Base-by-base conservation (phyloP, 1,140 invertebrate species). In the Venturia canescens region DNA sequence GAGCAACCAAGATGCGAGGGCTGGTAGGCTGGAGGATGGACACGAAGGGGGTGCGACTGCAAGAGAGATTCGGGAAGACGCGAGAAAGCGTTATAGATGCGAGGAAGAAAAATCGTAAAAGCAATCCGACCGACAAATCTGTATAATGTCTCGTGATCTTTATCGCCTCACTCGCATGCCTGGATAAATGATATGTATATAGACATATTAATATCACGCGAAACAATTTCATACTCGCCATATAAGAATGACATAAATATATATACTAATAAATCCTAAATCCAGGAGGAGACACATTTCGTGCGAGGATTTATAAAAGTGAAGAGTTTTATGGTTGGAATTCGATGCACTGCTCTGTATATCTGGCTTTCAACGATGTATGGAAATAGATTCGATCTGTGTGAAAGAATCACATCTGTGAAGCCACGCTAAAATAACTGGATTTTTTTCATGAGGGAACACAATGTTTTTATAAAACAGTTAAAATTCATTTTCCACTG, bases 111-210 rank as follows among this genome's bases (percentile, higher is more conserved):
- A 89, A 90, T 90, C 89, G 86, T 90, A 90, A 90, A 90, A 90
- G 81, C 89, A 90, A 86, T 85, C 85, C 88, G 86, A 85, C 87
- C 88, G 89, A 90, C 88, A 90, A 90, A 90, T 90, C 89, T 89
- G 88, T 87, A 89, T 90, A 89, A 88, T 87, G 89, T 90, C 85
- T 87, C 85, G 87, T 89, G 88, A 90, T 89, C 88, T 90, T 90
- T 90, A 90, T 89, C 87, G 88, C 86, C 86, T 78, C 66, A 69
- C 82, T 29, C 74, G 50, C 27, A 76, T 76, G 74, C 53, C 74
- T 63, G 74, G 74, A 63, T 34, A 76, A 76, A 75, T 72, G 27
- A 80, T 76, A 80, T 69, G 69, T 44, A 50, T 76, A 80, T 74
- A 76, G 29, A 74, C 67, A 74, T 80, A 50, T 31, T 26, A 27